Evolutionary conservation across 2,797 vertebrate genomes (phyloP), one percentile per base, ranked within the genome.

Genomic region (Schizopygopsis pylzovi): DNA sequence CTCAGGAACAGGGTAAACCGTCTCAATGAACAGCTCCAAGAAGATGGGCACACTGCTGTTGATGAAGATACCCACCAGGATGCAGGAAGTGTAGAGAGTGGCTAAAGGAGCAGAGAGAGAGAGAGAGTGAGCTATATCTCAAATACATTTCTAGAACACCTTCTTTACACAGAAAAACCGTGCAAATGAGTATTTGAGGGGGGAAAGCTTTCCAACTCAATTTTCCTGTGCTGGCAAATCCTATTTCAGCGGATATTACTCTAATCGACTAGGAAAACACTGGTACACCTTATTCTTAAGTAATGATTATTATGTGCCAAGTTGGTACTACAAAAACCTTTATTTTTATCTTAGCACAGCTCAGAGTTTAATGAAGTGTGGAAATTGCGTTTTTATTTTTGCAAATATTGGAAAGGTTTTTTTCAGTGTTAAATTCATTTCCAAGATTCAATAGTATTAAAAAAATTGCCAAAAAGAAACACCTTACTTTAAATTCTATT

Each of bases 21-120:
- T 99, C 93, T 99, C 98, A 86, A 99, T 98, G 89, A 98, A 97
- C 85, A 99, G 96, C 93, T 99, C 98, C 16, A 99, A 98, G 96
- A 99, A 99, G 91, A 99, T 99, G 20, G 98, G 98, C 87, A 99
- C 92, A 0, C 97, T 98, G 95, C 98, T 98, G 93, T 97, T 98
- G 90, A 99, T 94, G 93, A 99, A 99, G 80, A 99, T 96, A 72
- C 98, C 98, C 89, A 98, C 91, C 93, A 99, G 95, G 93, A 99
- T 98, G 88, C 98, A 99, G 91, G 98, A 99, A 2, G 98, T 95
- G 70, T 99, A 99, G 33, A 99, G 92, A 25, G 98, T 98, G 87
- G 97, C 98, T 99, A 63, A 22, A 73, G 70, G 72, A 45, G 81
- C 61, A 68, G 11, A 16, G 33, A 43, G 9, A 78, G 12, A 39